Base-by-base conservation (phyloP, 2,888 invertebrate species). In the Psococerastis gibbosa region DNA sequence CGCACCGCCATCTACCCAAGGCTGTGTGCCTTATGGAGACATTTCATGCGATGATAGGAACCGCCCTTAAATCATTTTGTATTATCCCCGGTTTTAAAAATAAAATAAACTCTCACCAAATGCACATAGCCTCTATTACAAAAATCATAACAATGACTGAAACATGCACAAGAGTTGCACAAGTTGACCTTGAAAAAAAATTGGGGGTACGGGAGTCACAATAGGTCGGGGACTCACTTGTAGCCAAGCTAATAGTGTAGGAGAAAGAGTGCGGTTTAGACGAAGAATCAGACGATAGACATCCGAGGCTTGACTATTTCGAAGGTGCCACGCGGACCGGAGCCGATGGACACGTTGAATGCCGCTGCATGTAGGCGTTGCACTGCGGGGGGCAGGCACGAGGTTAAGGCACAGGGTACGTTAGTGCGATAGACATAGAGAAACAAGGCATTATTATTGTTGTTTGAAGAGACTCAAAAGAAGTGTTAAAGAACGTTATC, bases 371-470 rank as follows among this genome's bases (percentile, higher is more conserved):
- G 15, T n/a, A 38, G 16, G 38, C 38, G 38, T 20, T 18, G 22
- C 17, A 38, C 38, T 38, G 38, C 6, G 13, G 44, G 31, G 32
- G 43, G 35, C 18, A 45, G 43, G 43, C 46, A n/a, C 34, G 35
- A 20, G 41, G 41, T 35, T 42, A 48, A 22, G 43, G 47, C 35
- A 38, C 45, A 35, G 34, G 27, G 34, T 16, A n/a, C n/a, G 27
- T 27, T 27, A 27, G 6, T 9, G 27, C 27, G 27, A 27, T 11
- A 27, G 27, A 27, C 6, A n/a, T 9, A 27, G 27, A 27, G 11
- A 38, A 43, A 27, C 22, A 45, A 46, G 43, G 44, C 32, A 32
- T n/a, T n/a, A n/a, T n/a, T n/a, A n/a, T n/a, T n/a, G n/a, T n/a
- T n/a, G n/a, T n/a, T n/a, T n/a, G n/a, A n/a, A n/a, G n/a, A n/a